phyloP scores from a whole-genome alignment of 2,888 invertebrate genomes.

The Xylophagus ater region DNA sequence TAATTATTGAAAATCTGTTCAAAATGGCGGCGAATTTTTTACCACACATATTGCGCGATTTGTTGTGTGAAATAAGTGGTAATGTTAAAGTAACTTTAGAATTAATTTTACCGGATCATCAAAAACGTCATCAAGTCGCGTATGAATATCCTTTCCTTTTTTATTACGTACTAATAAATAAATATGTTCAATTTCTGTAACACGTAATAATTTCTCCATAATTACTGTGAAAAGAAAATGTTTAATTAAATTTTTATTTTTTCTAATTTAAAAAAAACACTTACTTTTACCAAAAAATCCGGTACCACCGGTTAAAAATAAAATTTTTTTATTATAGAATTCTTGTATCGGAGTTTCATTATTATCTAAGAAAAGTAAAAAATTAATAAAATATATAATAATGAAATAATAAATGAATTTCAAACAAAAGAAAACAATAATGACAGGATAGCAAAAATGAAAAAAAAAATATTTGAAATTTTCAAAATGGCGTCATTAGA shows the following conservation, averaged over 20 bases:
- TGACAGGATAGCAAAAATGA: too few species aligned
- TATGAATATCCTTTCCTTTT: constrained; percentile 51
- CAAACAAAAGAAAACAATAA: too few species aligned
- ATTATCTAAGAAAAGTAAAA: too few species aligned
- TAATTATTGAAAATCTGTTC: too few species aligned
- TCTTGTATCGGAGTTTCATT: constrained; percentile 38
- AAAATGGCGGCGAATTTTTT: too few species aligned
- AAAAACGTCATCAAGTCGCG: constrained; percentile 55
- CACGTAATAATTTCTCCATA: constrained; percentile 48
- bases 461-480: too few species aligned
- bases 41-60: too few species aligned
- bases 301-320: constrained; percentile 51
- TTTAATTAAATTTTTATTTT: constrained; percentile 3
- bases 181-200: constrained; percentile 44
- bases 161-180: constrained; percentile 48
- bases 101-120: constrained; percentile 55
- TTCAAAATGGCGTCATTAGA: too few species aligned
- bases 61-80: too few species aligned
- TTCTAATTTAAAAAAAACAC: not conserved
- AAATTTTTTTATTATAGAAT: constrained; percentile 48
- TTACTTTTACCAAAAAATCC: constrained; percentile 41
- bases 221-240: constrained; percentile 35
- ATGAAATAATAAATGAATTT: too few species aligned
- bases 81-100: too few species aligned
- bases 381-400: too few species aligned